phyloP scores from a whole-genome alignment of 2,113 vertebrate genomes.

The Eptatretus burgeri region DNA sequence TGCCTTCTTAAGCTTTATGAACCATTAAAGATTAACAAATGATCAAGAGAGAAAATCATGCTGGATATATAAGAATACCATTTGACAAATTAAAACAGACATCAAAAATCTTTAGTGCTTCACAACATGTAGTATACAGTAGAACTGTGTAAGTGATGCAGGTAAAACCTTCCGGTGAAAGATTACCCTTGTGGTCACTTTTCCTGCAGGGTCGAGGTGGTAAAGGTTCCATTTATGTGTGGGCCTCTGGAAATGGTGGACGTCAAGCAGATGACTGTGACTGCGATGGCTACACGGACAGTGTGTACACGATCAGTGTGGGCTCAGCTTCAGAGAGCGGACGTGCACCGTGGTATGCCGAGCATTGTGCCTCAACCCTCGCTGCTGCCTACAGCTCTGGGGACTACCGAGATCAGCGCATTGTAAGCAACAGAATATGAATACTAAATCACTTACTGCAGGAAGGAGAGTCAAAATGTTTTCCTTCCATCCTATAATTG shows the following conservation, averaged over 20 bases:
- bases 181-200: neutral
- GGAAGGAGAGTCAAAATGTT: no score
- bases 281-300: slow-evolving; percentile 91
- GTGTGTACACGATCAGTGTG: slow-evolving; percentile 89
- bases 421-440: slow-evolving; percentile 25
- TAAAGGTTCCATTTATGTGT: slow-evolving; percentile 87
- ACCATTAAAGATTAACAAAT: no score
- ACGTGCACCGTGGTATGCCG: slow-evolving; percentile 81
- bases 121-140: no score
- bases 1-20: no score
- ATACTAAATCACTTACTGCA: no score
- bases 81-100: no score
- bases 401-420: slow-evolving; percentile 89
- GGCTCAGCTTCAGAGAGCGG: slow-evolving; percentile 94
- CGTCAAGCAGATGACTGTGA: slow-evolving; percentile 91
- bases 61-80: no score
- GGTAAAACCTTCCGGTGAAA: no score
- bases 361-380: slow-evolving; percentile 90
- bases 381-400: slow-evolving; percentile 94
- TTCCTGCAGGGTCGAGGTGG: slow-evolving; percentile 45
- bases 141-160: no score
- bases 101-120: no score
- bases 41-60: no score
- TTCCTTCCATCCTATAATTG: no score
- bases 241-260: slow-evolving; percentile 91